These are phyloP conservation scores for Cryptotermes secundus DNA, from an alignment of 1,140 invertebrate species.

Conservation along the genomic window DNA sequence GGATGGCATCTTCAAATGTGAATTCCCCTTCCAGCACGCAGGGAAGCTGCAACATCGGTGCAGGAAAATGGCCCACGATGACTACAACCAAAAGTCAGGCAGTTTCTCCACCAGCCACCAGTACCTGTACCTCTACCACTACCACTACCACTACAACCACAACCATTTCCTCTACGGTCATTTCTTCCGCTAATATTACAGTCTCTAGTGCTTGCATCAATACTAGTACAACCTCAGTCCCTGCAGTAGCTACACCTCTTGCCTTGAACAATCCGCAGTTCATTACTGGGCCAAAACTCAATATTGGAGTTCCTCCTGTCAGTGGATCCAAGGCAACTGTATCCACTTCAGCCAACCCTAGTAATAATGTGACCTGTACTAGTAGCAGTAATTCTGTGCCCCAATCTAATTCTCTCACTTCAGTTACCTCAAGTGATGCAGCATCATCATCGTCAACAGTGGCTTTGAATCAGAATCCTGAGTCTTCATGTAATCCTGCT, in stretches of 20 bases:
- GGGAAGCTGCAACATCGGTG: slow-evolving; percentile 16
- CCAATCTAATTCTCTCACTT: not conserved
- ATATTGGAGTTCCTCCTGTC: slow-evolving; percentile 32
- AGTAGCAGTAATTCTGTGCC: slow-evolving; percentile 1
- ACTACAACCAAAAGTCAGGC: not conserved
- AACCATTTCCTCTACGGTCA: not conserved
- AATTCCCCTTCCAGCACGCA: not conserved
- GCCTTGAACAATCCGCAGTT: slow-evolving; percentile 22
- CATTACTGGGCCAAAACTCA: slow-evolving; percentile 30
- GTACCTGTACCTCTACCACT: not conserved
- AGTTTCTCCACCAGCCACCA: not conserved
- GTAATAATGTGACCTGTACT: not conserved
- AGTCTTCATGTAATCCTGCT: not conserved
- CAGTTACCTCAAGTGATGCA: not conserved
- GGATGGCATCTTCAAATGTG: slow-evolving; percentile 49
- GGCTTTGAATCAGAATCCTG: not conserved
- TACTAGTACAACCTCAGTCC: not conserved
- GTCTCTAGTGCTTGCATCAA: not conserved
- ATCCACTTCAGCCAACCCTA: not conserved
- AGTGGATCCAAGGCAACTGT: slow-evolving; percentile 25
- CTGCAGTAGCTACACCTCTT: slow-evolving; percentile 4
- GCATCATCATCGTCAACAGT: not conserved
- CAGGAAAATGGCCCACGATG: slow-evolving; percentile 21
- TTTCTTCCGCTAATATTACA: not conserved
- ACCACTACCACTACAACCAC: slow-evolving; percentile 18